Evolutionary conservation across 2,797 vertebrate genomes (phyloP).

Genomic region (Parauchenoglanis punctatus): DNA sequence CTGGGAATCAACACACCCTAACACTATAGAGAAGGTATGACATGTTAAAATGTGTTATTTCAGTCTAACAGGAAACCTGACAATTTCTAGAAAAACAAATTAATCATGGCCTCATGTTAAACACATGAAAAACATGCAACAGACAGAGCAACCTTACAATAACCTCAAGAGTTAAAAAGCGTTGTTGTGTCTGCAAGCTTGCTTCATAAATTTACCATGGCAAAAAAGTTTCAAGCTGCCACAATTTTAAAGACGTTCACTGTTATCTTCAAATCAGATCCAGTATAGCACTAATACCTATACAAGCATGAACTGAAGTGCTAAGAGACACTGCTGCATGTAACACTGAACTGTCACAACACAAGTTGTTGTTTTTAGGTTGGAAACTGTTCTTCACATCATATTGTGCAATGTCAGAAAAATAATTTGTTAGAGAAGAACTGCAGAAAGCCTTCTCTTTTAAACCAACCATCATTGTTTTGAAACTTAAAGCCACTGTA

Average conservation of each 20-base stretch:
- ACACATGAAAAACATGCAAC: not conserved
- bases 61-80: not conserved
- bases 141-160: not conserved
- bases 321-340: not conserved
- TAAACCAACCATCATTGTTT: not conserved
- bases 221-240: too few relatives aligned
- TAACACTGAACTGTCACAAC: not conserved
- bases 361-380: not conserved
- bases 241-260: not conserved
- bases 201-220: not conserved
- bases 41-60: conserved; percentile 3
- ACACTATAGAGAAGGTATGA: conserved; percentile 3
- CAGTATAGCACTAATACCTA: not conserved
- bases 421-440: not conserved
- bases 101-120: not conserved
- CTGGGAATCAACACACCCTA: conserved; percentile 37
- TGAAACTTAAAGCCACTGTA: conserved; percentile 13
- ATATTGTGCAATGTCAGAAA: not conserved
- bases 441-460: not conserved
- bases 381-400: not conserved
- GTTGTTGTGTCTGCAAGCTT: not conserved
- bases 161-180: not conserved
- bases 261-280: not conserved
- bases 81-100: not conserved
- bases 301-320: not conserved